Evolutionary conservation across 2,888 invertebrate genomes (phyloP).

Genomic region (Himalopsyche tibetana): DNA sequence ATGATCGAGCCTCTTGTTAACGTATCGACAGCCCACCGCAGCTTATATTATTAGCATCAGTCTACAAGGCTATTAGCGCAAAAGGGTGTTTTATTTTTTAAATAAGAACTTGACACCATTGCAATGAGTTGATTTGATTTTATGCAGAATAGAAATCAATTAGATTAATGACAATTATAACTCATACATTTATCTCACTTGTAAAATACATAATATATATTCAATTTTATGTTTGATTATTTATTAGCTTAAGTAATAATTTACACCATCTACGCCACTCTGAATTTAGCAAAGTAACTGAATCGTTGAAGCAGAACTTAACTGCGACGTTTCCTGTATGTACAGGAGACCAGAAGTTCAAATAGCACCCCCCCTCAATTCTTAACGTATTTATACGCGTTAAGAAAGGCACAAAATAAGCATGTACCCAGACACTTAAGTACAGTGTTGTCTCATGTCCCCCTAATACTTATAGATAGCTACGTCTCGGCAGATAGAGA

Average conservation of each 20-base stretch:
- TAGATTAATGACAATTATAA: too few species aligned
- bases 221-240: too few species aligned
- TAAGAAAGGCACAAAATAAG: conserved; percentile 53
- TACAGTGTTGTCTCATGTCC: conserved; percentile 75
- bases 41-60: too few species aligned
- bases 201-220: too few species aligned
- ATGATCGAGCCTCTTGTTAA: too few species aligned
- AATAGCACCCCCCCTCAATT: conserved; percentile 56
- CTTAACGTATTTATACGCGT: conserved; percentile 62
- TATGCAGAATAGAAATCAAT: too few species aligned
- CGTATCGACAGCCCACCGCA: too few species aligned
- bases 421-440: conserved; percentile 70
- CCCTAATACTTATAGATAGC: conserved; percentile 65
- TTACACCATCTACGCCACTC: conserved; percentile 28
- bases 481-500: conserved; percentile 59
- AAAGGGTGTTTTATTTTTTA: too few species aligned
- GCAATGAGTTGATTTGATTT: too few species aligned
- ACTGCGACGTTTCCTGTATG: conserved; percentile 52
- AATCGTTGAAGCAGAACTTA: conserved; percentile 61
- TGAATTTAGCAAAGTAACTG: conserved; percentile 63
- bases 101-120: too few species aligned
- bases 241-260: not conserved
- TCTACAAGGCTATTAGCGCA: too few species aligned
- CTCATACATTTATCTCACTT: too few species aligned
- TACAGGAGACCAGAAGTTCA: conserved; percentile 62